Evolutionary conservation across 2,797 vertebrate genomes (phyloP), one percentile per base, ranked within the genome.

Genomic region (Myotis pilosus): DNA sequence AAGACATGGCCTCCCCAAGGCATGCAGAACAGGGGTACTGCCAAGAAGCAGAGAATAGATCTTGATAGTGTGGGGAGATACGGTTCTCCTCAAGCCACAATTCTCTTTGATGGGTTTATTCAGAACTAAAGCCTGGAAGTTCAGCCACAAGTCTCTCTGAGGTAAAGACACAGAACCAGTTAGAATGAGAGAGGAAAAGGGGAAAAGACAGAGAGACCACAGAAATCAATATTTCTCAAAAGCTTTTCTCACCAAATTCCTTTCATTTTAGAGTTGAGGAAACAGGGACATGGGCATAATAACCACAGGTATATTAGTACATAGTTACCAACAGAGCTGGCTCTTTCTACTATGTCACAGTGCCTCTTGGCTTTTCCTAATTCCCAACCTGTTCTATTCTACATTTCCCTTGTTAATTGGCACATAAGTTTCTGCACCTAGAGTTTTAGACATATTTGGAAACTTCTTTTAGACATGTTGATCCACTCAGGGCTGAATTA

Each of bases 381-480:
- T 51, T 83, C 76, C 57, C 51, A 51, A 28, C 15, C 44, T 90
- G 36, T 76, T 76, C 16, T 68, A 53, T 17, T 92, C 49, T 87
- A 76, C 81, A 83, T 89, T 80, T 36, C 83, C 66, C 49, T 66
- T 79, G 23, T 53, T 91, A 72, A 62, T 23, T 89, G 84, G 92
- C 66, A 74, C 38, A 33, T 33, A 83, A 41, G 20, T 81, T 74
- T 87, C 44, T 44, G 55, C 17, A 94, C 44, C 92, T 75, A 68
- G 60, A 74, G 71, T 78, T 80, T 94, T 81, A 79, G 71, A 74
- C 57, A 66, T 93, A 91, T 87, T 87, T 87, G 62, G 51, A 92
- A 88, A 86, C 33, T 16, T 79, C 8, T 80, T 80, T 86, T 64
- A 90, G 88, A 89, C 75, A 78, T 10, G 17, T 78, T 92, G 89